phyloP scores from a whole-genome alignment of 2,113 vertebrate genomes.

The Austrofundulus limnaeus region DNA sequence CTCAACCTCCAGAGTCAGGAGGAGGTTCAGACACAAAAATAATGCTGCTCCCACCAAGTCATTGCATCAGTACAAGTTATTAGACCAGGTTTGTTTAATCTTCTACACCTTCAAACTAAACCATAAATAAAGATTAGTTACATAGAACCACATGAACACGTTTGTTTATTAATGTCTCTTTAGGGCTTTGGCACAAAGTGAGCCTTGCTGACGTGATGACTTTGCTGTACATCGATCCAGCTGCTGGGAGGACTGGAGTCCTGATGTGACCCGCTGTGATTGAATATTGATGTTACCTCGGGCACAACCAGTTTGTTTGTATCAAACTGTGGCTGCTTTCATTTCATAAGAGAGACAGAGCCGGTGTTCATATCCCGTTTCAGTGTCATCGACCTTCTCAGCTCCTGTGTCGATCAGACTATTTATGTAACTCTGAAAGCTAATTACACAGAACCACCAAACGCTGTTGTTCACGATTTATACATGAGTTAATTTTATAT shows the following conservation, averaged over 20 bases:
- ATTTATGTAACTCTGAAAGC: neutral
- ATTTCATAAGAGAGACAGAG: constrained; percentile 19
- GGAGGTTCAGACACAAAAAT: constrained; percentile 25
- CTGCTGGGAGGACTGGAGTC: constrained; percentile 6
- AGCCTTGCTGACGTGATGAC: neutral
- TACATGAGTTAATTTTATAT: neutral
- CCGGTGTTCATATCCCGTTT: constrained; percentile 17
- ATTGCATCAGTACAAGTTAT: no score
- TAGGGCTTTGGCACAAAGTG: neutral
- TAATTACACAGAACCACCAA: neutral
- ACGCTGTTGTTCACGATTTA: neutral
- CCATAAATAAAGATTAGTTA: no score
- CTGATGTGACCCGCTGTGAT: constrained; percentile 18
- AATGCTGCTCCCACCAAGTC: constrained; percentile 10
- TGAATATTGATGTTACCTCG: constrained; percentile 51
- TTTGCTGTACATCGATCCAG: neutral
- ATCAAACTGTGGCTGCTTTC: constrained; percentile 13
- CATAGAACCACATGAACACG: no score
- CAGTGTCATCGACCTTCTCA: constrained; percentile 2
- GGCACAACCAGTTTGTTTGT: constrained; percentile 20
- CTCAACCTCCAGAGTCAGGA: constrained; percentile 21
- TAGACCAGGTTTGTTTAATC: no score
- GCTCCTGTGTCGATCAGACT: neutral
- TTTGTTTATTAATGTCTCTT: neutral
- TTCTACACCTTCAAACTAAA: no score